Base-by-base conservation (phyloP, 2,888 invertebrate species). In the Helleia helle region DNA sequence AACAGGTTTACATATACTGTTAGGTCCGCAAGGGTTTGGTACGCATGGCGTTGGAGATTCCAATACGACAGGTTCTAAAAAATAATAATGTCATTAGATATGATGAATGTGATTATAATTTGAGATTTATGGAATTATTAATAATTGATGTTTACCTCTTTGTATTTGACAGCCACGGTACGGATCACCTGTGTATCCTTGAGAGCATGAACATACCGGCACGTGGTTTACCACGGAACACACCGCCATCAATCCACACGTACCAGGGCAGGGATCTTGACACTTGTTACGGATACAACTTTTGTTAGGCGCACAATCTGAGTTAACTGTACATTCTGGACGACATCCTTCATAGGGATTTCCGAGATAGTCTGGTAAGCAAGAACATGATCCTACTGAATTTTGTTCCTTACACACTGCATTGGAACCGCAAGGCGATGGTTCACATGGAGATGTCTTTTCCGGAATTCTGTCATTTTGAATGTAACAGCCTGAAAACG, bases 261-360 rank as follows among this genome's bases (percentile, higher is more conserved):
- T 90, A 44, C 92, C 93, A 5, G 91, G 91, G 54, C 93, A 94
- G 17, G 93, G 93, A 68, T 93, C 91, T 58, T 86, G 84, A 62
- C 93, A 93, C 72, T 91, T 92, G 56, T 89, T 90, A 49, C 89
- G 87, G 15, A 92, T 86, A 55, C 93, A 93, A 17, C 91, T 90
- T 58, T 81, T 88, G 55, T 89, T 89, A 8, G 90, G 87, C 7
- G 89, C 71, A 61, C 93, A 93, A 61, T 93, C 93, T 0, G 90
- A 88, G 64, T 91, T 91, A 0, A 91, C 66, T 1, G 87, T 84
- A 67, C 93, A 93, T 77, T 93, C 92, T 3, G 92, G 92, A 42
- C 92, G 86, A 62, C 93, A 93, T 22, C 90, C 90, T 73, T 91
- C 91, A 52, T 93, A 92, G 13, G 93, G 93, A 68, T 93, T 91